A percentile compares a stretch with the other conserved stretches of the same genome.
phyloP scores from a whole-genome alignment of 2,888 invertebrate species.

The Calameuta pallipes region DNA sequence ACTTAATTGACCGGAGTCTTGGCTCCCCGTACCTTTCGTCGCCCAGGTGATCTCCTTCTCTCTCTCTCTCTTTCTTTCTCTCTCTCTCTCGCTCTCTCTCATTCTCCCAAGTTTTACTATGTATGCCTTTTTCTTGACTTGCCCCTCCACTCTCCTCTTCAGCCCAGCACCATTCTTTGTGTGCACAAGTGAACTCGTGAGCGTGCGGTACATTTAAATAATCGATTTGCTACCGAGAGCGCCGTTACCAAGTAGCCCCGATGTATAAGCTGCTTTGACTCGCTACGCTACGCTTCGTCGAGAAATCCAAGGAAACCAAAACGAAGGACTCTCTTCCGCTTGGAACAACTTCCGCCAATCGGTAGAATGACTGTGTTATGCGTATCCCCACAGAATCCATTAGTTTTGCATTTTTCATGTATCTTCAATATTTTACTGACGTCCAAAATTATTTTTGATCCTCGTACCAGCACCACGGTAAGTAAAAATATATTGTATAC shows the following conservation, averaged over 20 bases:
- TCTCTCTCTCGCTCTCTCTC: conserved; percentile 14
- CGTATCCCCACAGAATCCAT: background rate
- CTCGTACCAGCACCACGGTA: background rate
- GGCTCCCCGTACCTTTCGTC: conserved; percentile 38
- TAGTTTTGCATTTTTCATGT: background rate
- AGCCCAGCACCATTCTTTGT: conserved; percentile 32
- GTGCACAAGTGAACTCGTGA: conserved; percentile 29
- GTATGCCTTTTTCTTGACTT: conserved; percentile 11
- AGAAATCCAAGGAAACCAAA: background rate
- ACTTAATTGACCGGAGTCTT: conserved; percentile 67
- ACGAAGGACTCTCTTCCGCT: background rate
- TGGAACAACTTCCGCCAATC: background rate
- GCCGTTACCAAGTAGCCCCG: conserved; percentile 7
- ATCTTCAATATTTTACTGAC: background rate
- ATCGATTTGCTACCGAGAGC: conserved; percentile 38
- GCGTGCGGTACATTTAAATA: conserved; percentile 39
- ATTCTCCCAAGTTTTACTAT: conserved; percentile 23
- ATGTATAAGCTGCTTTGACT: background rate
- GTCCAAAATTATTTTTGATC: background rate
- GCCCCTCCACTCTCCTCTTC: conserved; percentile 22
- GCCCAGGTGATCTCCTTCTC: background rate
- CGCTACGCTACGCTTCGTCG: background rate
- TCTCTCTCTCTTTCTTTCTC: conserved; percentile 13
- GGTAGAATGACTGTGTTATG: background rate
- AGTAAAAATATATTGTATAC: background rate